Evolutionary conservation across 2,888 invertebrate species (phyloP).

Genomic region (Chromoteleia sp.): DNA sequence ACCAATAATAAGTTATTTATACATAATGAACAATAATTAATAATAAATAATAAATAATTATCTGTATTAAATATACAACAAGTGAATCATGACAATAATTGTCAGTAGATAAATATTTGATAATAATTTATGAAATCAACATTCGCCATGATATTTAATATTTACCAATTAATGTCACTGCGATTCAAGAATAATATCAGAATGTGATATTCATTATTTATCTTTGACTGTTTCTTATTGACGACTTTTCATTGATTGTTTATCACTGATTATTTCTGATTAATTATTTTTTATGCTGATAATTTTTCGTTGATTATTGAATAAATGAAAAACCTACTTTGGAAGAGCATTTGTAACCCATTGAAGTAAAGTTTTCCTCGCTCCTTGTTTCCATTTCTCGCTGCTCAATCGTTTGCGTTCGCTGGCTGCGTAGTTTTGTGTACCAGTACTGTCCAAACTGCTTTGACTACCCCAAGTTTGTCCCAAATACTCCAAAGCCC

Average conservation of each 20-base stretch:
- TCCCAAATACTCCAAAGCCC: constrained; percentile 93
- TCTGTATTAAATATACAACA: no score
- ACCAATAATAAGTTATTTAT: constrained; percentile 8
- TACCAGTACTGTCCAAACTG: constrained; percentile 92
- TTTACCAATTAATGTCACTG: no score
- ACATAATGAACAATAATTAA: no score
- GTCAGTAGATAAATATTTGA: no score
- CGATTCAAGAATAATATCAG: no score
- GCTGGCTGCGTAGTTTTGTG: constrained; percentile 87
- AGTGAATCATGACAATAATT: no score
- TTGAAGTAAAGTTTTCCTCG: constrained; percentile 94
- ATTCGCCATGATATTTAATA: no score
- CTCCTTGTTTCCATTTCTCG: constrained; percentile 94
- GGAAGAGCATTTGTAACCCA: constrained; percentile 98
- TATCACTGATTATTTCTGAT: no score
- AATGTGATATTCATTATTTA: no score
- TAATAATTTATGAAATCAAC: no score
- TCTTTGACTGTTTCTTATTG: not conserved
- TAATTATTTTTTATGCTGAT: not conserved
- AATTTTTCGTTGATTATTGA: not conserved
- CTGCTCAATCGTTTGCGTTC: constrained; percentile 85
- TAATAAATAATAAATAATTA: constrained; percentile 2
- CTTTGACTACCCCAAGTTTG: constrained; percentile 93
- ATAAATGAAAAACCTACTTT: constrained; percentile 86
- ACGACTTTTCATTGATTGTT: no score